phyloP scores from a whole-genome alignment of 2,888 invertebrate genomes.

The Polyommatus icarus region DNA sequence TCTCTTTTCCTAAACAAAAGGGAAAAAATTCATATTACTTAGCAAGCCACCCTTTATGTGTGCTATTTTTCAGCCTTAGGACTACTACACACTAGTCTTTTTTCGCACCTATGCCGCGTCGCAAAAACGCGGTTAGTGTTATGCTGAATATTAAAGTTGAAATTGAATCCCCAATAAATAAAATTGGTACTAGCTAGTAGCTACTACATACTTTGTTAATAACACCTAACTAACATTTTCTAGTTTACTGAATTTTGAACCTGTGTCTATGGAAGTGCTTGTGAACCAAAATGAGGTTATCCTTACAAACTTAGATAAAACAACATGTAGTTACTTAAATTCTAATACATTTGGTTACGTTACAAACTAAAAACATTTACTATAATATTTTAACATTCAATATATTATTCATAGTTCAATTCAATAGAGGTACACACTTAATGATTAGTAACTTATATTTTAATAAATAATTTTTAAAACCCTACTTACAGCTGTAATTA shows the following conservation, averaged over 20 bases:
- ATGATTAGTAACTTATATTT: background rate
- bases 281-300: background rate
- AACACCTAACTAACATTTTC: background rate
- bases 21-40: background rate
- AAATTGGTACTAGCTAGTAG: background rate
- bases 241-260: background rate
- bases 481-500: slow-evolving; percentile 11
- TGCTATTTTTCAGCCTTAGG: slow-evolving; percentile 15
- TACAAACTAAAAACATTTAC: slow-evolving; percentile 5
- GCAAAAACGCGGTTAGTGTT: background rate
- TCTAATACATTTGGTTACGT: slow-evolving; percentile 6
- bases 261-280: background rate
- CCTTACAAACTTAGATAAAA: background rate
- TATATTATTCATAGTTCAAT: slow-evolving; percentile 7
- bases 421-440: background rate
- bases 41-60: background rate
- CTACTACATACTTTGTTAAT: background rate
- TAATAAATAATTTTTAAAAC: background rate
- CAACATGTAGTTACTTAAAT: background rate
- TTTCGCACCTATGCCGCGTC: background rate
- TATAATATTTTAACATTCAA: slow-evolving; percentile 19
- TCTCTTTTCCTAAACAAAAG: background rate
- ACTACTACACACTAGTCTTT: slow-evolving; percentile 16
- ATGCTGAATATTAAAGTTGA: background rate
- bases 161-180: background rate